Conservation (phyloP, 2,113 vertebrate genomes). For the Acrocephalus kingi region DNA sequence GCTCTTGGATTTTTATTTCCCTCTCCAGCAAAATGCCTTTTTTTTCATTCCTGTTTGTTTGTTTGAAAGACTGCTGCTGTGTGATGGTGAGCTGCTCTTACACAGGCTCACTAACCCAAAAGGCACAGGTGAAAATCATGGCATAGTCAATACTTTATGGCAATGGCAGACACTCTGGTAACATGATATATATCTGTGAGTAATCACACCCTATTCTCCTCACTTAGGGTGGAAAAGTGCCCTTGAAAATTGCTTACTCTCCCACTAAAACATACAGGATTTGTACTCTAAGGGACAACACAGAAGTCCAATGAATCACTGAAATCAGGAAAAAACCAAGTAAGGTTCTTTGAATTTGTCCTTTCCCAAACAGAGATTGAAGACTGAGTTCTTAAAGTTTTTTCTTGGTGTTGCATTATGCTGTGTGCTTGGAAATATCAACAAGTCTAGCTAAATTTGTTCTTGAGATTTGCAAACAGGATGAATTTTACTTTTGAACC, state of each 20-base stretch:
- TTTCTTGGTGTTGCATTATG: background rate
- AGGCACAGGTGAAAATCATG: constrained; percentile 31
- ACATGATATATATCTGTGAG: constrained; percentile 37
- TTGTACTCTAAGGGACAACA: constrained; percentile 33
- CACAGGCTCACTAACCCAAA: background rate
- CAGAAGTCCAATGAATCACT: constrained; percentile 49
- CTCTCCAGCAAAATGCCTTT: background rate
- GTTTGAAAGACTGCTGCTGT: background rate
- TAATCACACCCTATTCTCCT: background rate
- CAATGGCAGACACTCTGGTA: constrained; percentile 18
- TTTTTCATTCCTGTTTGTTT: background rate
- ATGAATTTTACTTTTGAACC: background rate
- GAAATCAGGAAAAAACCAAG: background rate
- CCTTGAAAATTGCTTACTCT: constrained; percentile 46
- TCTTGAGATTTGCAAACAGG: background rate
- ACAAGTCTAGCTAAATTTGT: background rate
- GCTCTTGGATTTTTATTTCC: constrained; percentile 2
- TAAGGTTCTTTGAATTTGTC: background rate
- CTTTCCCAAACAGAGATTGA: background rate
- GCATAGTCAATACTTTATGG: background rate
- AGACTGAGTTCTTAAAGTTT: background rate
- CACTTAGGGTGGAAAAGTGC: constrained; percentile 11
- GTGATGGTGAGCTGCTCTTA: background rate
- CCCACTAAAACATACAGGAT: constrained; percentile 9
- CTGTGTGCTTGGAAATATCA: background rate